These are phyloP conservation scores for Microplitis manilae DNA, from an alignment of 2,888 invertebrate species.

Conservation along the genomic window DNA sequence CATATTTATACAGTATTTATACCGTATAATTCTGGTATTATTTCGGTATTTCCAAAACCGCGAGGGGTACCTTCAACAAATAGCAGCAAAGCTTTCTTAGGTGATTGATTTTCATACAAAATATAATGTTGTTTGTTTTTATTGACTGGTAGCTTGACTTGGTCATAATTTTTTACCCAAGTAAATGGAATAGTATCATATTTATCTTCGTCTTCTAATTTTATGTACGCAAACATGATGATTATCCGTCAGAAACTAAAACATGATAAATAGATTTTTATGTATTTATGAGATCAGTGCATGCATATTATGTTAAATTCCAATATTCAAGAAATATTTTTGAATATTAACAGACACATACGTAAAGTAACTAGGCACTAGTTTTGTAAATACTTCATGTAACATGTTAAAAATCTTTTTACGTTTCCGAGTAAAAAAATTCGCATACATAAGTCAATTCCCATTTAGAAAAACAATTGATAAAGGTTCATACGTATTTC, in stretches of 20 bases:
- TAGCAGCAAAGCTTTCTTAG: neutral
- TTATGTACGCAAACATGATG: neutral
- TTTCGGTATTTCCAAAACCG: too few relatives aligned
- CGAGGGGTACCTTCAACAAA: neutral
- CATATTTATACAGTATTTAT: too few relatives aligned
- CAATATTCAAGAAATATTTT: neutral
- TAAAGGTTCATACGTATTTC: neutral
- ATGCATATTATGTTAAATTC: neutral
- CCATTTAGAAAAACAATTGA: neutral
- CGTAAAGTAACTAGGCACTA: neutral
- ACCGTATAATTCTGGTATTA: too few relatives aligned
- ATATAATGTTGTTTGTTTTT: neutral
- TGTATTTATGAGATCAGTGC: neutral
- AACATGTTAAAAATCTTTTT: neutral
- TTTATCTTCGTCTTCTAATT: neutral
- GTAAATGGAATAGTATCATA: neutral
- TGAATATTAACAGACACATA: neutral
- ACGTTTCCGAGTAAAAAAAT: neutral
- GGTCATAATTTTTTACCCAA: neutral
- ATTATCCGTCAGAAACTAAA: neutral
- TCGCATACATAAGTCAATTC: neutral
- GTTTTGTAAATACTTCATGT: neutral
- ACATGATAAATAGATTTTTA: neutral
- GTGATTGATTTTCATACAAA: neutral
- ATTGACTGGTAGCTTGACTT: neutral